Percentiles rank a stretch among this genome's conserved stretches.
These are phyloP conservation scores for Lampris incognitus DNA, from an alignment of 2,113 vertebrate species.

Conservation along the genomic window DNA sequence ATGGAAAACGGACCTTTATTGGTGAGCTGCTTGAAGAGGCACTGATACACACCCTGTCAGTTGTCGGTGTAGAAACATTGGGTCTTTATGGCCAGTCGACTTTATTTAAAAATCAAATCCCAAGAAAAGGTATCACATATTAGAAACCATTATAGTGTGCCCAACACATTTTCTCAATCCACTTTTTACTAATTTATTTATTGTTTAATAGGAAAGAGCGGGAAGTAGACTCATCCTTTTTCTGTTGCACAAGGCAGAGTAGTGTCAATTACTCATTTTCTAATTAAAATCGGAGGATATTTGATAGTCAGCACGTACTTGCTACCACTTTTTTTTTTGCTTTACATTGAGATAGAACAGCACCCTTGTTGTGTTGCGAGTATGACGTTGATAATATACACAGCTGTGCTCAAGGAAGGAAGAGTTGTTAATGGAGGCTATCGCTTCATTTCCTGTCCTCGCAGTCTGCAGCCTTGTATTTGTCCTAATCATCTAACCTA, in stretches of 20 bases:
- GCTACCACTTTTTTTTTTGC: conserved; percentile 54
- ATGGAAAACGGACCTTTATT: not conserved
- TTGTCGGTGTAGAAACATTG: conserved; percentile 16
- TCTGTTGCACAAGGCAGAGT: too few relatives aligned
- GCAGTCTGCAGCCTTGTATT: conserved; percentile 11
- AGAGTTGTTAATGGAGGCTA: conserved; percentile 33
- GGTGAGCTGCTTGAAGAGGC: conserved; percentile 15
- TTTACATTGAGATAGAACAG: conserved; percentile 34
- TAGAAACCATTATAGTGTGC: too few relatives aligned
- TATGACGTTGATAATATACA: conserved; percentile 3
- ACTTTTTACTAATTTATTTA: too few relatives aligned
- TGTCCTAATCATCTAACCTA: not conserved
- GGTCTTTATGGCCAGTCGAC: not conserved
- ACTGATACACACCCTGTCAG: conserved; percentile 2
- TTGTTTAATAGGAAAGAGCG: too few relatives aligned
- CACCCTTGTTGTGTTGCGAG: conserved; percentile 30
- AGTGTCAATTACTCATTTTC: too few relatives aligned
- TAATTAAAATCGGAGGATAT: too few relatives aligned
- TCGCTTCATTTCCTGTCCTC: conserved; percentile 22
- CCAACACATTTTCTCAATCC: too few relatives aligned
- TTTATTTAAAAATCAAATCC: too few relatives aligned
- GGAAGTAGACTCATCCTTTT: too few relatives aligned
- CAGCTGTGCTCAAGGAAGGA: conserved; percentile 12
- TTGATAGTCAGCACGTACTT: not conserved
- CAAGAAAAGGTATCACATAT: too few relatives aligned